These are phyloP conservation scores for Cantharis lateralis DNA, from an alignment of 2,888 invertebrate species.

Conservation along the genomic window DNA sequence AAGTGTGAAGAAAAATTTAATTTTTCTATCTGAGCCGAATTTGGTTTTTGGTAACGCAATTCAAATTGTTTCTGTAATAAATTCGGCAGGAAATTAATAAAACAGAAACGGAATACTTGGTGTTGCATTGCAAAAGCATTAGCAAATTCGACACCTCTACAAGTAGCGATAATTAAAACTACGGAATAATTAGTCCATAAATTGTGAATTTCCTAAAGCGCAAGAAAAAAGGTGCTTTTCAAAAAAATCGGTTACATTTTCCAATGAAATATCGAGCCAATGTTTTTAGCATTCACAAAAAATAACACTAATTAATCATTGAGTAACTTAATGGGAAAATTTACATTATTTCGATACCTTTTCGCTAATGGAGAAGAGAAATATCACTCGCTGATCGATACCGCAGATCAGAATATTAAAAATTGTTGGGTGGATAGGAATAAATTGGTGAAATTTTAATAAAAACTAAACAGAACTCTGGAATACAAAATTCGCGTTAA, in stretches of 20 bases:
- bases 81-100: neutral
- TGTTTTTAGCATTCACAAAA: neutral
- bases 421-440: neutral
- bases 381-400: neutral
- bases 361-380: neutral
- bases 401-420: neutral
- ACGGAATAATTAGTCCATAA: neutral
- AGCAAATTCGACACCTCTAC: neutral
- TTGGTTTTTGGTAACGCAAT: neutral
- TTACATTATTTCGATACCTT: neutral
- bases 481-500: neutral
- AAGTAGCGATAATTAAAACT: neutral
- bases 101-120: neutral
- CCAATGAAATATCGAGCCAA: neutral
- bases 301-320: neutral
- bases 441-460: neutral
- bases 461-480: neutral
- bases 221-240: neutral
- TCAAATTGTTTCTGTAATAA: neutral
- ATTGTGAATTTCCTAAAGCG: neutral
- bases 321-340: neutral
- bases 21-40: too few species aligned
- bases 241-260: neutral
- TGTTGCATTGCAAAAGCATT: neutral
- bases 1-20: too few species aligned